These are phyloP conservation scores for Anser cygnoides DNA, from an alignment of 2,113 vertebrate genomes.

Conservation along the genomic window DNA sequence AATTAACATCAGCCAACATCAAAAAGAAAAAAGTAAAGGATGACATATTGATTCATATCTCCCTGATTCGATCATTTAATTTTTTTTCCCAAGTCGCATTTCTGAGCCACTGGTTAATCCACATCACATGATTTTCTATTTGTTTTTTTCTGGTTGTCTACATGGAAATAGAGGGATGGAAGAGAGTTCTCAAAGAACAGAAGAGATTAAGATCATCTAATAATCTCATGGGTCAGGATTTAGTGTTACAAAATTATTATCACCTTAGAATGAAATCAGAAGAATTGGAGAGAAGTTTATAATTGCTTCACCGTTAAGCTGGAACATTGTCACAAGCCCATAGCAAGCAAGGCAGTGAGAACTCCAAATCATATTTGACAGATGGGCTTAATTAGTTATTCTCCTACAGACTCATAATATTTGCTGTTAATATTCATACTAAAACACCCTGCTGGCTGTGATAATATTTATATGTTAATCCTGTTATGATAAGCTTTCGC, in stretches of 20 bases:
- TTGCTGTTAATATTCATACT: constrained; percentile 62
- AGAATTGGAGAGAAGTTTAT: background rate
- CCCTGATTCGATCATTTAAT: background rate
- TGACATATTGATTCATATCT: background rate
- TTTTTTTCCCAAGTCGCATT: background rate
- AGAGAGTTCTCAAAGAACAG: background rate
- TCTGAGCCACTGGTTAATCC: background rate
- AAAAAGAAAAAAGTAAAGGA: background rate
- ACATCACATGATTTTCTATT: background rate
- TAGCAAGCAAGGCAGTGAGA: background rate
- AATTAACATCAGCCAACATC: background rate
- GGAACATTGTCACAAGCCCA: background rate
- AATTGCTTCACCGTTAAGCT: background rate
- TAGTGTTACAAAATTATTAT: background rate
- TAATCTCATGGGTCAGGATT: background rate
- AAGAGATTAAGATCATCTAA: background rate
- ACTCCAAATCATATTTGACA: constrained; percentile 31
- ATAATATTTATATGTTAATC: constrained; percentile 68
- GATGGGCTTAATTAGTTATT: constrained; percentile 57
- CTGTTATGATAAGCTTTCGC: constrained; percentile 10
- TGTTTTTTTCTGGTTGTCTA: background rate
- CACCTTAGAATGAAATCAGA: background rate
- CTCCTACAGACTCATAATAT: constrained; percentile 55
- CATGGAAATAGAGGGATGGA: background rate
- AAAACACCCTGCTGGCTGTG: constrained; percentile 57